Evolutionary conservation across 2,888 invertebrate species (phyloP).

Genomic region (Morpho achilles): DNA sequence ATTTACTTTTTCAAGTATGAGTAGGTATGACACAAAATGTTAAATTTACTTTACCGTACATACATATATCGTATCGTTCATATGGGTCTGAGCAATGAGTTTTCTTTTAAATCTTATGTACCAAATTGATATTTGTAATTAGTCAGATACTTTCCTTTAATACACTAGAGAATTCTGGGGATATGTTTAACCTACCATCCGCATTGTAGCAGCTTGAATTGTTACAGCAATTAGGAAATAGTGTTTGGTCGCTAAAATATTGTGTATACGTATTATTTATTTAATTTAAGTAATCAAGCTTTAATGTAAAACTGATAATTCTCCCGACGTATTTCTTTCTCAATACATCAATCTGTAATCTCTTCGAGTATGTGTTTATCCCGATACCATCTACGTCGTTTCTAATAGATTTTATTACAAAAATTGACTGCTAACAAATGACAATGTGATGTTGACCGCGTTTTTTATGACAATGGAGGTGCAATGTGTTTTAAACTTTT

Average conservation of each 20-base stretch:
- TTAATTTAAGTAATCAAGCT: background rate
- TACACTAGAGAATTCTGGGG: too few relatives aligned
- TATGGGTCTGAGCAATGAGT: background rate
- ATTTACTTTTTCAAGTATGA: background rate
- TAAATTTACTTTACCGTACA: too few relatives aligned
- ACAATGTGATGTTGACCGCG: constrained; percentile 16
- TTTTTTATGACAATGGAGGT: constrained; percentile 12
- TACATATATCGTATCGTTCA: background rate
- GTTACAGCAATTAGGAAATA: too few relatives aligned
- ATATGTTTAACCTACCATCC: too few relatives aligned
- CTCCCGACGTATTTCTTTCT: background rate
- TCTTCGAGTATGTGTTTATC: constrained; percentile 10
- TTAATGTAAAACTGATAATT: too few relatives aligned
- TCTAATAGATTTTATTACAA: constrained; percentile 32
- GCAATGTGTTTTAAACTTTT: background rate
- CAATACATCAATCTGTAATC: background rate
- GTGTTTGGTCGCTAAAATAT: too few relatives aligned
- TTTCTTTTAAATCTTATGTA: background rate
- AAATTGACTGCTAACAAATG: constrained; percentile 24
- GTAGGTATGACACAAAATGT: background rate
- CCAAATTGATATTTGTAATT: too few relatives aligned
- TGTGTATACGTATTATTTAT: background rate
- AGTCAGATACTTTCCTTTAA: too few relatives aligned
- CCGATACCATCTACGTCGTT: constrained; percentile 24
- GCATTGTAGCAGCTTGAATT: too few relatives aligned